Conservation (phyloP, 1,140 invertebrate genomes). For the Glossosoma conforme region DNA sequence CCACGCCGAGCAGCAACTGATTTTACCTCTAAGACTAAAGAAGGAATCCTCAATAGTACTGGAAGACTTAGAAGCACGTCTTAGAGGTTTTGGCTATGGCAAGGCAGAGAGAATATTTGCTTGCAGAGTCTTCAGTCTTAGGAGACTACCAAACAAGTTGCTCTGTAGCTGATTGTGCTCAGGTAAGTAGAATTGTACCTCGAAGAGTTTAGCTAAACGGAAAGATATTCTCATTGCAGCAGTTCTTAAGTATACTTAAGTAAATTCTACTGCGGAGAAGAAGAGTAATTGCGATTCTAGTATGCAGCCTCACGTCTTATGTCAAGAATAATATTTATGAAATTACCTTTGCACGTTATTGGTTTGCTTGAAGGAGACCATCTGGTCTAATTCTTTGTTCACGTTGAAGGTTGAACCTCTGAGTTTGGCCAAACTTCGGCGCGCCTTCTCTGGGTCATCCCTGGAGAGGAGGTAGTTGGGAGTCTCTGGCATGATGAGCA, state of each 20-base stretch:
- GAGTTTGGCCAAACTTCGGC: slow-evolving; percentile 55
- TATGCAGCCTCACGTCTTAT: too few species aligned
- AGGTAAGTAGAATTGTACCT: too few species aligned
- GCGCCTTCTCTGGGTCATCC: slow-evolving; percentile 57
- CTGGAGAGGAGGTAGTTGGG: slow-evolving; percentile 64
- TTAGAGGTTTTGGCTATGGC: too few species aligned
- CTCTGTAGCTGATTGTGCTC: too few species aligned
- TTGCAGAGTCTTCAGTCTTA: too few species aligned
- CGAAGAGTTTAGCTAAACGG: too few species aligned
- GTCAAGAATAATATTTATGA: neutral
- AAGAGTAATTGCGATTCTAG: neutral
- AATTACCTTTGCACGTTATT: slow-evolving; percentile 56
- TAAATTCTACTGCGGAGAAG: neutral
- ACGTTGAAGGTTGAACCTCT: slow-evolving; percentile 60
- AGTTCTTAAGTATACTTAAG: neutral
- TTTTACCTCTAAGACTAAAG: too few species aligned
- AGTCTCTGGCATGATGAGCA: slow-evolving; percentile 65
- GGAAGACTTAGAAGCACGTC: too few species aligned
- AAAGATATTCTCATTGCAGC: slow-evolving; percentile 6
- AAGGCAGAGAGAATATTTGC: too few species aligned
- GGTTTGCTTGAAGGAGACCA: slow-evolving; percentile 58
- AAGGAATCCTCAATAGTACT: too few species aligned
- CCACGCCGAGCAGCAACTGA: too few species aligned
- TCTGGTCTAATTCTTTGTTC: slow-evolving; percentile 57
- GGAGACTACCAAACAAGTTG: too few species aligned